Evolutionary conservation across 2,797 vertebrate species (phyloP).

Genomic region (Esox masquinongy): DNA sequence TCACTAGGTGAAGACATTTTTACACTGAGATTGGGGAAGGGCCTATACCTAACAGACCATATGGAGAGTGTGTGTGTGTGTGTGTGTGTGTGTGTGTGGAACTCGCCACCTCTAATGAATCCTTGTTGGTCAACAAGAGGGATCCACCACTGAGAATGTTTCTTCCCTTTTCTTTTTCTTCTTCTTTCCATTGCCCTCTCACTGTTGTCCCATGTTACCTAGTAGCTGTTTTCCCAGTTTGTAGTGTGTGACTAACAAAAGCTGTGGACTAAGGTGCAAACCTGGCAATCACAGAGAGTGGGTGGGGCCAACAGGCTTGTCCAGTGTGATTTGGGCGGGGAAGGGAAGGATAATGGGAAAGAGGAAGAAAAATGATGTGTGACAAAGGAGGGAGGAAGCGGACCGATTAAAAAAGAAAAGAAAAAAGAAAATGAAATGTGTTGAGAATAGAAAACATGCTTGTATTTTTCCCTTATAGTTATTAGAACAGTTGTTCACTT

Average conservation of each 20-base stretch:
- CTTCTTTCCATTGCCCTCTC: slow-evolving; percentile 25
- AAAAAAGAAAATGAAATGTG: slow-evolving; percentile 49
- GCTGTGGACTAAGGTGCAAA: slow-evolving; percentile 45
- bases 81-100: slow-evolving; percentile 5
- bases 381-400: slow-evolving; percentile 44
- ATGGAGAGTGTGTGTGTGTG: slow-evolving; percentile 15
- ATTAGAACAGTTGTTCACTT: slow-evolving; percentile 64
- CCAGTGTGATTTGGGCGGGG: slow-evolving; percentile 38
- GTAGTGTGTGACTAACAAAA: slow-evolving; percentile 51
- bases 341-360: slow-evolving; percentile 19
- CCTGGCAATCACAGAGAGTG: slow-evolving; percentile 35
- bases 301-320: slow-evolving; percentile 18
- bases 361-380: neutral
- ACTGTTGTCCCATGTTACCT: slow-evolving; percentile 35
- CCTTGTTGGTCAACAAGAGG: slow-evolving; percentile 9
- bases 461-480: slow-evolving; percentile 74
- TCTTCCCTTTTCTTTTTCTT: slow-evolving; percentile 20
- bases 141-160: slow-evolving; percentile 26
- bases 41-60: slow-evolving; percentile 32
- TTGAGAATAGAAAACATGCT: slow-evolving; percentile 61
- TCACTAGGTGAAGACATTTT: slow-evolving; percentile 21
- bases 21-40: slow-evolving; percentile 21
- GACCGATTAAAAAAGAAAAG: slow-evolving; percentile 54
- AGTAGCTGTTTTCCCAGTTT: slow-evolving; percentile 43
- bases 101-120: slow-evolving; percentile 25